A percentile compares a stretch with the other conserved stretches of the same genome.
Evolutionary conservation across 2,888 invertebrate species (phyloP).

Genomic region (Melinopterus prodromus): DNA sequence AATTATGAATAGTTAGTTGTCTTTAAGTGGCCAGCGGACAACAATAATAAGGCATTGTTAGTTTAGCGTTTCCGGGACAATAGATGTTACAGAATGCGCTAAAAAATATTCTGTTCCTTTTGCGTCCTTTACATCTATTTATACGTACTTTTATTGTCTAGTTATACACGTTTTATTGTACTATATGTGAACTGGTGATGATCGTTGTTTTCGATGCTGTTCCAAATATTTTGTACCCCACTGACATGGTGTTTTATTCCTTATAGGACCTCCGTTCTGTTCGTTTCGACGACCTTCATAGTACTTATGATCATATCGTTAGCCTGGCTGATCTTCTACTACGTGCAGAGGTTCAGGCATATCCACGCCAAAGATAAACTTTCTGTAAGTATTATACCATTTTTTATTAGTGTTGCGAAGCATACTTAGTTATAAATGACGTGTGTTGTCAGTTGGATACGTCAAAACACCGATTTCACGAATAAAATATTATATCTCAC

Average conservation of each 20-base stretch:
- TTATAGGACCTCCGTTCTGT: conserved; percentile 88
- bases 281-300: conserved; percentile 95
- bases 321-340: conserved; percentile 96
- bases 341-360: conserved; percentile 93
- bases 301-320: conserved; percentile 94
- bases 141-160: not conserved
- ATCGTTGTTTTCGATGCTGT: conserved; percentile 11
- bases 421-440: too few relatives aligned
- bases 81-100: not conserved
- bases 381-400: conserved; percentile 70
- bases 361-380: conserved; percentile 94
- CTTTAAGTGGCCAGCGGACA: not conserved
- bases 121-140: not conserved
- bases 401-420: not conserved
- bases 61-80: not conserved
- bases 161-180: not conserved
- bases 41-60: not conserved
- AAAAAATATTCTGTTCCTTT: not conserved
- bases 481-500: too few relatives aligned
- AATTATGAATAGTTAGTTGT: not conserved
- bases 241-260: conserved; percentile 33
- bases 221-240: conserved; percentile 28
- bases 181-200: not conserved
- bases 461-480: too few relatives aligned
- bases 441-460: too few relatives aligned